Base-by-base conservation (phyloP, 2,888 invertebrate species). In the Bellardia pandia region DNA sequence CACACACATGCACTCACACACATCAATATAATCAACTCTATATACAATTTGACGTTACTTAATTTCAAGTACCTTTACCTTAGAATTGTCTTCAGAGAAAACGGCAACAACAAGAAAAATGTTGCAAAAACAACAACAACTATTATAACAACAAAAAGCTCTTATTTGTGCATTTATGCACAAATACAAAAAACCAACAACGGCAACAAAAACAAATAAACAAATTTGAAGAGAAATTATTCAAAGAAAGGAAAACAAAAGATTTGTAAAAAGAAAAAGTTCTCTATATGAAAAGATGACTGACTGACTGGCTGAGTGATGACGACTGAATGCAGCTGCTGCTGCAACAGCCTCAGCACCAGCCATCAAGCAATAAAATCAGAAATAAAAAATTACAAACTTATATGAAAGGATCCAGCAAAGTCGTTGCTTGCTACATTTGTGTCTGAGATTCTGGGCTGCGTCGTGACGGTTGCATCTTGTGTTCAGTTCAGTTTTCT, bases 391-490 rank as follows among this genome's bases (percentile, higher is more conserved):
- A 3, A 64, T n/a, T n/a, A 51, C 8, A 51, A 60, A 53, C 53
- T 53, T 62, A 62, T 64, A 40, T 74, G 14, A 66, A 82, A 82
- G 76, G 51, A 40, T 76, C 62, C 11, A 60, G 13, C 66, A 51
- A 69, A 82, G 7, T 68, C 13, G 40, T 37, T 76, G 3, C 62
- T n/a, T 56, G 51, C 30, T 66, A 30, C 56, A 48, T 66, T 78
- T 69, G 3, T 85, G 80, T 68, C 81, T 85, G 78, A 72, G 40
- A 77, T 62, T 62, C 60, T 58, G 45, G n/a, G 33, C 53, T 60
- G 71, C 75, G n/a, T n/a, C n/a, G n/a, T n/a, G 60, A 56, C 68
- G 66, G 51, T 71, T 89, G 90, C 91, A 91, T 90, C 89, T 85
- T 77, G 77, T 45, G 72, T 51, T 80, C 23, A 60, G 68, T 56